A percentile compares a stretch with the other conserved stretches of the same genome.
These are phyloP conservation scores for Muricea muricata DNA, from an alignment of 92 coral and sea anemone genomes.

Conservation along the genomic window DNA sequence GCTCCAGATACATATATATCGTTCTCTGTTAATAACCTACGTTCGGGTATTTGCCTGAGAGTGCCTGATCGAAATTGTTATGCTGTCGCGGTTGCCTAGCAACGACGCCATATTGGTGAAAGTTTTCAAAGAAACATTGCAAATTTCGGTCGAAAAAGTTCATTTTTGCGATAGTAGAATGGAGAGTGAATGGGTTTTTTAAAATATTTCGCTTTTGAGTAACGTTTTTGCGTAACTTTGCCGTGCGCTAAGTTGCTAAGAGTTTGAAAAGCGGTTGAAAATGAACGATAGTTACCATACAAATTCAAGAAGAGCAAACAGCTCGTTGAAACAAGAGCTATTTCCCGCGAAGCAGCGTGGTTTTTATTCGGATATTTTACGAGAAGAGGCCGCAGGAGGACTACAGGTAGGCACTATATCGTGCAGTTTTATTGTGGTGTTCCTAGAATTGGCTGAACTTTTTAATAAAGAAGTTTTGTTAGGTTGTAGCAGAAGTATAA, in stretches of 20 bases:
- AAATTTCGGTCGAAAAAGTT: neutral
- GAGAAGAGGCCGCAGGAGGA: conserved; percentile 81
- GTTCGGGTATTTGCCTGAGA: no score
- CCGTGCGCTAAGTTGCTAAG: neutral
- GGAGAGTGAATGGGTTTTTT: neutral
- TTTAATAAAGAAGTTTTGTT: no score
- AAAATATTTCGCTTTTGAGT: neutral
- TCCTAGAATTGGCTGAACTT: no score
- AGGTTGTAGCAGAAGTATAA: no score
- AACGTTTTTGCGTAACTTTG: no score
- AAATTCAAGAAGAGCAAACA: conserved; percentile 1
- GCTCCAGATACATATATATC: no score
- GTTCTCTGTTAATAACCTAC: no score
- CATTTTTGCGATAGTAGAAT: neutral
- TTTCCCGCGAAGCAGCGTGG: conserved; percentile 83
- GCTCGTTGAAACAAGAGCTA: conserved; percentile 17
- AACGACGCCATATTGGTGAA: neutral
- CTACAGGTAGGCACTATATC: conserved; percentile 81
- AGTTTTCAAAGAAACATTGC: neutral
- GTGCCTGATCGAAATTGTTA: no score
- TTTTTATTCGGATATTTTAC: conserved; percentile 91
- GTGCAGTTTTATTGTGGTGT: no score
- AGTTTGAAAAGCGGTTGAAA: neutral
- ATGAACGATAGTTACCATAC: conserved; percentile 10
- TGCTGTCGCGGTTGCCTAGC: neutral